A percentile compares a stretch with the other conserved stretches of the same genome.
phyloP scores from a whole-genome alignment of 2,113 vertebrate species.

The Hymenochirus boettgeri region DNA sequence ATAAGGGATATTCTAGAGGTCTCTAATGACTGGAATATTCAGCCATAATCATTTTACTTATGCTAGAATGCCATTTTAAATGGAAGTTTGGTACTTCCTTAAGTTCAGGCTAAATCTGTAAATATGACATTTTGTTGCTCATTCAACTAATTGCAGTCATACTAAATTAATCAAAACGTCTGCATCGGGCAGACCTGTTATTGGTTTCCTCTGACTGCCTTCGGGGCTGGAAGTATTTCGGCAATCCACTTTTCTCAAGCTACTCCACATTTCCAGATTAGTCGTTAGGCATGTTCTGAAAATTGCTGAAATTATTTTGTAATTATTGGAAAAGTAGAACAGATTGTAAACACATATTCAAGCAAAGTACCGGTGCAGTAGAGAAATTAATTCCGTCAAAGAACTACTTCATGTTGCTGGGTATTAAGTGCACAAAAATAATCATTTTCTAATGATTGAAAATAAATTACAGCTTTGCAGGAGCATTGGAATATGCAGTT shows the following conservation, averaged over 20 bases:
- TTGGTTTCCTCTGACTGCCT: constrained; percentile 29
- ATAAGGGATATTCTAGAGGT: constrained; percentile 42
- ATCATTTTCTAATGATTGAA: too few relatives aligned
- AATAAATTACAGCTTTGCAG: too few relatives aligned
- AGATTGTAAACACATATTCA: neutral
- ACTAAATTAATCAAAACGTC: constrained; percentile 43
- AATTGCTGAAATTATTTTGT: neutral
- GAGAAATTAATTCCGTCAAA: neutral
- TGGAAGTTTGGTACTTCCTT: constrained; percentile 36
- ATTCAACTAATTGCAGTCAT: constrained; percentile 44
- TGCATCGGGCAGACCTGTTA: constrained; percentile 39
- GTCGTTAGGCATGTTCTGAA: neutral
- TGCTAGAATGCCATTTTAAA: constrained; percentile 45
- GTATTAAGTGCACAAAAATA: too few relatives aligned
- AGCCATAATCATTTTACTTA: constrained; percentile 42
- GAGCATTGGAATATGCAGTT: too few relatives aligned
- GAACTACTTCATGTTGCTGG: neutral
- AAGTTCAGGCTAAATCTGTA: constrained; percentile 49
- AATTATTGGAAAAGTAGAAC: constrained; percentile 1
- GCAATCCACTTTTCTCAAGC: constrained; percentile 40
- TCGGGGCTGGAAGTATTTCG: constrained; percentile 35
- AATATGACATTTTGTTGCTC: constrained; percentile 46
- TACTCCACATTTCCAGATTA: constrained; percentile 20
- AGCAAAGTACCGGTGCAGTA: neutral
- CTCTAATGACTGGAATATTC: constrained; percentile 42